Conservation (phyloP, 1,140 invertebrate genomes). For the Diploscapter pachys region DNA sequence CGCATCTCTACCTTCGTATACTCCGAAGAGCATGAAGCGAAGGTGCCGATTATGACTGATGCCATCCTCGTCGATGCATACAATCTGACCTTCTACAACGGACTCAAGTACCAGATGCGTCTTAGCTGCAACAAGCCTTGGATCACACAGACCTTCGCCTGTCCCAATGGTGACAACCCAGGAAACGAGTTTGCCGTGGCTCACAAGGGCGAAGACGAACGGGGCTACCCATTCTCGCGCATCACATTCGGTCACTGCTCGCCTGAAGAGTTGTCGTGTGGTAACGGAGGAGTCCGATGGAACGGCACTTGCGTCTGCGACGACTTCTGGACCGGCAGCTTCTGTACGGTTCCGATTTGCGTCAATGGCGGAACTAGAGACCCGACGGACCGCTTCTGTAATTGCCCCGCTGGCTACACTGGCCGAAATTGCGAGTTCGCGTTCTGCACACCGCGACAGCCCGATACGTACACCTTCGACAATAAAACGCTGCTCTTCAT, state of each 20-base stretch:
- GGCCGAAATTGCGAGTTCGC: constrained; percentile 33
- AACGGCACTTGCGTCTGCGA: constrained; percentile 36
- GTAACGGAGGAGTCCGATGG: constrained; percentile 34
- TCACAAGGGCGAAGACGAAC: constrained; percentile 36
- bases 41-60: constrained; percentile 24
- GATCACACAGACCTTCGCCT: constrained; percentile 33
- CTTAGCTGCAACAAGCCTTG: constrained; percentile 24
- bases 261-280: constrained; percentile 20
- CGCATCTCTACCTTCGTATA: constrained; percentile 18
- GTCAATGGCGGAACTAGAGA: constrained; percentile 33
- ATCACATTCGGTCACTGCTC: constrained; percentile 34
- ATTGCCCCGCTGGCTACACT: constrained; percentile 30
- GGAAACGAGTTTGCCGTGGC: constrained; percentile 30
- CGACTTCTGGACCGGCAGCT: constrained; percentile 36
- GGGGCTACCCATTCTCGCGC: constrained; percentile 39
- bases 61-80: constrained; percentile 29
- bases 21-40: constrained; percentile 12
- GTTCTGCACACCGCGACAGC: background rate
- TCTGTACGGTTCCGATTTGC: constrained; percentile 35
- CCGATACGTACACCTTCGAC: constrained; percentile 17
- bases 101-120: constrained; percentile 21
- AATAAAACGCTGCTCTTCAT: constrained; percentile 26
- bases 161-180: constrained; percentile 23
- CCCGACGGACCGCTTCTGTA: constrained; percentile 14
- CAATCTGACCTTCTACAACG: constrained; percentile 36